Conservation (phyloP, 1,140 invertebrate species). For the Spodoptera litura region DNA sequence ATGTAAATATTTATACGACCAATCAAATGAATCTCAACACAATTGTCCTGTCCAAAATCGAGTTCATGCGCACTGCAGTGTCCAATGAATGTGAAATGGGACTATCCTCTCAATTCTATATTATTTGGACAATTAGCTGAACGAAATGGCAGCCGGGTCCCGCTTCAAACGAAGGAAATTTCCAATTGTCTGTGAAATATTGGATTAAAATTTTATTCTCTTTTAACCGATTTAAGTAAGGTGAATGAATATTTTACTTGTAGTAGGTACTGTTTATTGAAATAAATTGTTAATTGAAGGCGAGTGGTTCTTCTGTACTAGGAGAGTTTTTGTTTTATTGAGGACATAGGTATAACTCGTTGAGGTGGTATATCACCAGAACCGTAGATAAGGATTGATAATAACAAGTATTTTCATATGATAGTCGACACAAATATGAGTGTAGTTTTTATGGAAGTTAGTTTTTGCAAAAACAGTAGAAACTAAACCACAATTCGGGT, state of each 20-base stretch:
- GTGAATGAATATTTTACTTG: background rate
- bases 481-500: no score
- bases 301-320: no score
- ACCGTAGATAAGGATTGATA: no score
- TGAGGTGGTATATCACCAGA: no score
- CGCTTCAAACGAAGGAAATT: slow-evolving; percentile 12
- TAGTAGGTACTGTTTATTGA: background rate
- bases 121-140: slow-evolving; percentile 26
- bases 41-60: background rate
- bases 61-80: background rate
- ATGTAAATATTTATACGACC: no score
- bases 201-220: slow-evolving; percentile 15
- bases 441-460: no score
- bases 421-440: no score
- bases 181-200: slow-evolving; percentile 38
- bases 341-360: no score
- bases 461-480: no score
- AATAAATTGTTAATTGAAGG: no score
- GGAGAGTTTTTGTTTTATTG: no score
- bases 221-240: background rate
- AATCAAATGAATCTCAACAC: background rate
- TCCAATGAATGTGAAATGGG: background rate
- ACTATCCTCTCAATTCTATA: background rate
- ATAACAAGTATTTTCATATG: no score
- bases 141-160: background rate